Evolutionary conservation across 1,140 invertebrate genomes (phyloP), one percentile per base, ranked within the genome.

Genomic region (Scylla paramamosain): DNA sequence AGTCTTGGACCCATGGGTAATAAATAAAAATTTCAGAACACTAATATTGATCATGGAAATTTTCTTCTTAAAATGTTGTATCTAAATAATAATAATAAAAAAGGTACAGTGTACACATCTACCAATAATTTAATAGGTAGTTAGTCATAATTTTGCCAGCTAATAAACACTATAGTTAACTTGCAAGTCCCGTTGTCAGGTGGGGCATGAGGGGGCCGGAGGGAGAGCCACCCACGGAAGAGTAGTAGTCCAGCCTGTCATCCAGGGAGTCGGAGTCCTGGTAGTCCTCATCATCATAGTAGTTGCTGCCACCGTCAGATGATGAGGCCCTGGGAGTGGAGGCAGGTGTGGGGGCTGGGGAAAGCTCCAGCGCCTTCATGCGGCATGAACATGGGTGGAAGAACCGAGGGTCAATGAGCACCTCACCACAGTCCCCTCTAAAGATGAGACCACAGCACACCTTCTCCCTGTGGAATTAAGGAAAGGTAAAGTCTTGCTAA

Each of bases 391-490:
- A 98, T 2, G 98, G 98, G 96, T 97, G 98, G 87, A 98, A 96
- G 67, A 97, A 97, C 87, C 97, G 97, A 28, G 97, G 97, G 96
- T 98, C 98, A 4, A 98, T 97, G 39, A 98, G 97, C 0, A 98
- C 97, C 96, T 98, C 98, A 29, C 98, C 97, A 96, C 97, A 97
- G 32, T 97, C 97, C 12, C 98, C 98, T 96, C 97, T 97, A 96
- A 98, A 98, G 95, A 98, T 98, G 28, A 97, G 97, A 28, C 98
- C 98, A 97, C 98, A 98, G 96, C 98, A 98, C 91, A 98, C 97
- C 84, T 97, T 97, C 96, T 98, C 98, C 96, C 98, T 98, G 96
- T 39, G 97, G 97, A 96, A 96, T 95, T 95, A 96, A 96, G 93
- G 92, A 92, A 96, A 94, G 4, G 46, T 14, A 4, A 48, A 59